These are phyloP conservation scores for Platyscapa corneri DNA, from an alignment of 1,140 invertebrate genomes.

Conservation along the genomic window DNA sequence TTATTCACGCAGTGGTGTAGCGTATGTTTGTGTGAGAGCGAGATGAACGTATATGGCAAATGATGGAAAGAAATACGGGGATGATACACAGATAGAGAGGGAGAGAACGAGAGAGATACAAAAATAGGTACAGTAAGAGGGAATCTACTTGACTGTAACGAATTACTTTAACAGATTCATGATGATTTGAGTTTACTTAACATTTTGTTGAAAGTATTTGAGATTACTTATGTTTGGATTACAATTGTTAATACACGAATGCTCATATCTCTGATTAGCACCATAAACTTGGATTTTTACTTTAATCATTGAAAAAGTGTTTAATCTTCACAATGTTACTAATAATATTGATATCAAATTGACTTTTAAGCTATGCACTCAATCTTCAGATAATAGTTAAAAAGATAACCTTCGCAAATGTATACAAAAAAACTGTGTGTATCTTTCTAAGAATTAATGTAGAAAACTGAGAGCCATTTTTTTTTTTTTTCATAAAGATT, in stretches of 20 bases:
- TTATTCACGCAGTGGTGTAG: constrained; percentile 53
- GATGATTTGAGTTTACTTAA: neutral
- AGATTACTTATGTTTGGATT: neutral
- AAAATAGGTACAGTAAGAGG: neutral
- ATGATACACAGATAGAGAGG: neutral
- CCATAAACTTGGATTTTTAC: neutral
- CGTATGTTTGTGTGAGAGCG: neutral
- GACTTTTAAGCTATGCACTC: too few relatives aligned
- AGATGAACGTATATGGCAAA: neutral
- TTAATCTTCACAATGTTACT: too few relatives aligned
- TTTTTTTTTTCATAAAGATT: too few relatives aligned
- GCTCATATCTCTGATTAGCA: neutral
- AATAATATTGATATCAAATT: too few relatives aligned
- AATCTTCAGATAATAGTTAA: too few relatives aligned
- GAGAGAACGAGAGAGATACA: neutral
- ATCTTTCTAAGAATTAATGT: too few relatives aligned
- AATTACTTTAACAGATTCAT: neutral
- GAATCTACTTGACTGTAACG: neutral
- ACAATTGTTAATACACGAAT: neutral
- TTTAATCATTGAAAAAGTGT: too few relatives aligned
- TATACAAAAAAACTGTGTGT: too few relatives aligned
- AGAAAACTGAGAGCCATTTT: too few relatives aligned
- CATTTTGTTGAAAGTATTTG: neutral
- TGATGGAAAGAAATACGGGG: neutral
- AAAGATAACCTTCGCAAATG: too few relatives aligned